Conservation (phyloP, 2,797 vertebrate species). For the Coregonus sp. region DNA sequence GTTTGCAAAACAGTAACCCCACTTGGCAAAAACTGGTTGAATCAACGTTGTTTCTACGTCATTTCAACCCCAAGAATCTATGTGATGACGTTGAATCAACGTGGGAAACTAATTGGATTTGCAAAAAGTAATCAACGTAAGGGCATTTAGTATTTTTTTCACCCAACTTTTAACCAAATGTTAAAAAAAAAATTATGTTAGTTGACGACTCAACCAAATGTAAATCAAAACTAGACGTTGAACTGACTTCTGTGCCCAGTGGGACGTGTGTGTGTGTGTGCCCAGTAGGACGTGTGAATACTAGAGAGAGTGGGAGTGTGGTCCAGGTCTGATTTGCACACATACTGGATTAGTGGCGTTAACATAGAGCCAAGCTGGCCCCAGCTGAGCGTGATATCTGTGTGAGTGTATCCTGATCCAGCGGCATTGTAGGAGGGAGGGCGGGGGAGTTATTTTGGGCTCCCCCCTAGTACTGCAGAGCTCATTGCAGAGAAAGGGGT, state of each 20-base stretch:
- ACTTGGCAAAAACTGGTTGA: too few species aligned
- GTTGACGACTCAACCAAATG: too few species aligned
- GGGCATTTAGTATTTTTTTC: too few species aligned
- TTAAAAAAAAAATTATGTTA: too few species aligned
- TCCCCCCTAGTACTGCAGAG: conserved; percentile 42
- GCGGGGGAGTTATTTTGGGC: conserved; percentile 54
- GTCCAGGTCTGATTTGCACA: conserved; percentile 41
- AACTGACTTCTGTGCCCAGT: too few species aligned
- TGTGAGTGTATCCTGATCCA: conserved; percentile 26
- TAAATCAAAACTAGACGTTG: too few species aligned
- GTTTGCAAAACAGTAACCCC: not conserved
- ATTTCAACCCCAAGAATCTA: too few species aligned
- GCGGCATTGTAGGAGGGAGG: conserved; percentile 15
- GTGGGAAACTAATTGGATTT: too few species aligned
- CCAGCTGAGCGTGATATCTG: conserved; percentile 28
- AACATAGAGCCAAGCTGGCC: conserved; percentile 36
- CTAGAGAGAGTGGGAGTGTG: conserved; percentile 4
- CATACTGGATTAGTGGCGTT: conserved; percentile 48
- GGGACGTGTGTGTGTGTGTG: not conserved
- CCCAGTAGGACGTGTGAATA: conserved; percentile 19
- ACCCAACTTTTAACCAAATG: too few species aligned
- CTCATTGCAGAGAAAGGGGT: conserved; percentile 39
- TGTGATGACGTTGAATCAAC: too few species aligned
- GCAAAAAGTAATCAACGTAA: too few species aligned
- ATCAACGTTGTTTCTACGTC: too few species aligned